Evolutionary conservation across 2,113 vertebrate genomes (phyloP), one percentile per base, ranked within the genome.

Genomic region (Narcine bancroftii): DNA sequence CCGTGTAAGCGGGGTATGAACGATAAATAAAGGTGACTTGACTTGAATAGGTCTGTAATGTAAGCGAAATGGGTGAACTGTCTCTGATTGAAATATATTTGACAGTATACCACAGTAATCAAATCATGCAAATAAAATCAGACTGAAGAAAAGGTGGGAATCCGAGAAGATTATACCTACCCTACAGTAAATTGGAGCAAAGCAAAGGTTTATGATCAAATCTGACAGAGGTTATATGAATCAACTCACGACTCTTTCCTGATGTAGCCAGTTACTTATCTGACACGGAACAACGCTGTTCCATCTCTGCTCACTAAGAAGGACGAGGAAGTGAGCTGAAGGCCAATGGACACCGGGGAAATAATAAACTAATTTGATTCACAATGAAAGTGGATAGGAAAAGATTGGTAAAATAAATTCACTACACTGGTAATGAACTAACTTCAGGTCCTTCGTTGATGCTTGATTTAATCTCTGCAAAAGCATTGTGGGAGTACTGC

Each of bases 61-160:
- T 21, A 79, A 10, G 39, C 42, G 19, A 76, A 76, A 45, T 13
- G 21, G 76, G 26, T 26, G 42, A 79, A 79, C 26, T 79, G 76
- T 47, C 24, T 79, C 76, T 69, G 26, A 50, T 50, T 79, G 76
- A 79, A 79, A 50, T 79, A 79, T 79, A 79, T 79, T 79, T 79
- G 76, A 79, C 21, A 69, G 66, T 47, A 47, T 47, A 79, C 29
- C 26, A 79, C 11, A 24, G 45, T 11, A 26, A 50, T 81, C 47
- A 50, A 81, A 81, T 50, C 50, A 26, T 19, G 72, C 36, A 75
- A 75, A 75, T 17, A 26, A 81, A 50, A 81, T 50, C 77, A 81
- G 77, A 29, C 26, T 13, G 47, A 33, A 81, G 77, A 81, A 53
- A 50, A 45, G 77, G 77, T 81, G 50, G 26, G 9, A 53, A 81